These are phyloP conservation scores for Ceratotherium simum DNA, from an alignment of 2,113 vertebrate genomes.

Conservation along the genomic window DNA sequence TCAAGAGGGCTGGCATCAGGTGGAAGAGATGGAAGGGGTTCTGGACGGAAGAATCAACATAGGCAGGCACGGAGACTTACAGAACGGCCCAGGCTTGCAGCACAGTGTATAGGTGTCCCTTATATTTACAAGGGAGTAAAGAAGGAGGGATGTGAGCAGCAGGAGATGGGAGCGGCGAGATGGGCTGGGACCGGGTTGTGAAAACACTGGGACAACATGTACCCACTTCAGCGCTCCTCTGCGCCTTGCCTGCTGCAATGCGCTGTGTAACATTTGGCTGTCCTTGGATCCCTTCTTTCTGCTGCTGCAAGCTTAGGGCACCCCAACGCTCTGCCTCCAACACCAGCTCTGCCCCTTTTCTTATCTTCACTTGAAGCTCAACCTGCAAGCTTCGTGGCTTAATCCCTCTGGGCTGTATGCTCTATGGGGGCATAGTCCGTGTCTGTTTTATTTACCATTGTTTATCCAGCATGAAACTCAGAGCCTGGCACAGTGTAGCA, in stretches of 20 bases:
- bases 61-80: fast-evolving
- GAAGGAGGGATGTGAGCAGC: background rate
- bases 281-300: background rate
- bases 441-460: background rate
- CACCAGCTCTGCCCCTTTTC: background rate
- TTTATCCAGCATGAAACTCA: background rate
- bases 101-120: too few species aligned
- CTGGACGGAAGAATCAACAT: background rate
- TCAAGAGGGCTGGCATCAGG: too few species aligned
- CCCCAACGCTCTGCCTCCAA: background rate
- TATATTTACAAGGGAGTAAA: too few species aligned
- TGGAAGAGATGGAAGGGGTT: background rate
- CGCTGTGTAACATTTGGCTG: background rate
- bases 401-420: background rate
- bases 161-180: background rate
- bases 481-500: background rate
- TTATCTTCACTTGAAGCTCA: too few species aligned
- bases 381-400: background rate
- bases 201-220: fast-evolving
- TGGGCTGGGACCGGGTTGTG: fast-evolving
- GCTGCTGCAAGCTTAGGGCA: background rate
- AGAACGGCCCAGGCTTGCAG: background rate
- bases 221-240: too few species aligned
- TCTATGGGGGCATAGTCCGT: background rate
- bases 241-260: fast-evolving